These are phyloP conservation scores for Nasonia giraulti DNA, from an alignment of 1,140 invertebrate genomes.

Conservation along the genomic window DNA sequence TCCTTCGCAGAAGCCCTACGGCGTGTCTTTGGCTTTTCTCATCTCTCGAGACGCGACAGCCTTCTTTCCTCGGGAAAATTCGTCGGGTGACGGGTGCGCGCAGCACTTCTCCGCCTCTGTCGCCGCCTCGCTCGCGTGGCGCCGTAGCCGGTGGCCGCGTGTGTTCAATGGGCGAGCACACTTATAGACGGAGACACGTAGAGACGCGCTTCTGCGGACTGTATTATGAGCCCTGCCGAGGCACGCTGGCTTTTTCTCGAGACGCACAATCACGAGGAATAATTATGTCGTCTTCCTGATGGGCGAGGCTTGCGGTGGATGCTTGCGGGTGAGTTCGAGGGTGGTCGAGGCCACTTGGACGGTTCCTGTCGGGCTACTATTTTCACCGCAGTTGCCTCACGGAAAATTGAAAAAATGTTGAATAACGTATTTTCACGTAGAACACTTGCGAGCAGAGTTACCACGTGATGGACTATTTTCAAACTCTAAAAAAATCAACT, in stretches of 20 bases:
- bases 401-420: too few relatives aligned
- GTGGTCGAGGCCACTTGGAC: too few relatives aligned
- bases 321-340: too few relatives aligned
- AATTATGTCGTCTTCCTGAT: background rate
- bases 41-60: background rate
- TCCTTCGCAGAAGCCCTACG: constrained; percentile 37
- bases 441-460: too few relatives aligned
- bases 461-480: too few relatives aligned
- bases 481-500: too few relatives aligned
- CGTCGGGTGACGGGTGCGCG: background rate
- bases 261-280: background rate
- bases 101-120: background rate
- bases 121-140: constrained; percentile 29
- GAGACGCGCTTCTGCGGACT: background rate
- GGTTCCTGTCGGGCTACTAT: too few relatives aligned
- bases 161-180: background rate
- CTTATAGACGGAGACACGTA: background rate
- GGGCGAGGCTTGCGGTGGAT: too few relatives aligned
- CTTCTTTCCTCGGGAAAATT: constrained; percentile 11
- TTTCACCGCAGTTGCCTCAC: too few relatives aligned
- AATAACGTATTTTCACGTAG: too few relatives aligned
- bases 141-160: constrained; percentile 14
- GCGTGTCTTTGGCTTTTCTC: constrained; percentile 35
- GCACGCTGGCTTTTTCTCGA: background rate
- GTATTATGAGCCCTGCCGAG: background rate